Conservation (phyloP, 2,888 invertebrate species). For the Pterostichus niger region DNA sequence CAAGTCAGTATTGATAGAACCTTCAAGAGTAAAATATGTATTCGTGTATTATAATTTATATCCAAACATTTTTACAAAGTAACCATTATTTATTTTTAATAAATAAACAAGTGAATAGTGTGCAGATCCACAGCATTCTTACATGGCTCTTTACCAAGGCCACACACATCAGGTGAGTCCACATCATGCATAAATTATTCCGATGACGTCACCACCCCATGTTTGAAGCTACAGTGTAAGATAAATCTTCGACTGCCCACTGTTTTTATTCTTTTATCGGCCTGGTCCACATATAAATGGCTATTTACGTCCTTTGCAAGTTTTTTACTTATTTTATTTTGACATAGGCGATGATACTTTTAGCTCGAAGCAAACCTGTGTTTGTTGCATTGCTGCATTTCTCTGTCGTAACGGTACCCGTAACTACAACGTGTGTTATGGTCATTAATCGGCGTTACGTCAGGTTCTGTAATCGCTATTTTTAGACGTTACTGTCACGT, state of each 20-base stretch:
- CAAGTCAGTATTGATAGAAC: too few relatives aligned
- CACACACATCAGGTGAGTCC: slow-evolving; percentile 35
- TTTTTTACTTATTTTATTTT: neutral
- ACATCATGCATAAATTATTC: slow-evolving; percentile 19
- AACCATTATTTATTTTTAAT: neutral
- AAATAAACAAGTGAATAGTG: neutral
- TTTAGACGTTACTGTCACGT: slow-evolving; percentile 56
- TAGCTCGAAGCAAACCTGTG: neutral
- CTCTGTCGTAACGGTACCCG: slow-evolving; percentile 24
- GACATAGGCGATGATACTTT: neutral
- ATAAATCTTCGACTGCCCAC: slow-evolving; percentile 24
- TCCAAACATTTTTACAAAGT: too few relatives aligned
- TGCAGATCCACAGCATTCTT: neutral
- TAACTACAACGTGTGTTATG: slow-evolving; percentile 27
- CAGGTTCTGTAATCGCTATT: slow-evolving; percentile 63
- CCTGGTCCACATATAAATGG: slow-evolving; percentile 38
- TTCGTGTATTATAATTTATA: too few relatives aligned
- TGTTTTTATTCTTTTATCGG: slow-evolving; percentile 15
- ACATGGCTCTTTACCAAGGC: neutral
- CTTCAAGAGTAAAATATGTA: too few relatives aligned
- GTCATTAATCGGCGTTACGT: slow-evolving; percentile 60
- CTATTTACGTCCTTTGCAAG: slow-evolving; percentile 32
- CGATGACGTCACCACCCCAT: slow-evolving; percentile 53
- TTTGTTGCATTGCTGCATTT: neutral
- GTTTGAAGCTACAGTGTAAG: neutral